Evolutionary conservation across 2,888 invertebrate species (phyloP).

Genomic region (Deilephila elpenor): DNA sequence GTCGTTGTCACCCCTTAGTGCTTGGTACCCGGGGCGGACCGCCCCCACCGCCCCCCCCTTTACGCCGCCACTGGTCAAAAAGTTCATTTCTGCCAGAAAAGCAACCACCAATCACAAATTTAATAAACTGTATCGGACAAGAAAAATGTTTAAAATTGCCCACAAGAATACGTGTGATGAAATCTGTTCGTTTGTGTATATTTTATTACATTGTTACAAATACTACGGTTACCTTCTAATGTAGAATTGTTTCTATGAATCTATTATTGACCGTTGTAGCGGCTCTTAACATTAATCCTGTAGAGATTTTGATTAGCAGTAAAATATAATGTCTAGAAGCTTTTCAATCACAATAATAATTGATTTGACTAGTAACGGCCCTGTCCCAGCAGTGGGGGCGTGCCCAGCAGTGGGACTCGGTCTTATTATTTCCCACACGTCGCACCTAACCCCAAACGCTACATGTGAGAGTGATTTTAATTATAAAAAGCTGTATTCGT

Average conservation of each 20-base stretch:
- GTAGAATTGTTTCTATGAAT: not conserved
- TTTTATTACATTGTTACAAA: conserved; percentile 3
- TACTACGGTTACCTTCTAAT: conserved; percentile 15
- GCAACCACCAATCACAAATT: too few species aligned
- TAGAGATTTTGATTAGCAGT: conserved; percentile 1
- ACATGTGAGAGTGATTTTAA: conserved; percentile 67
- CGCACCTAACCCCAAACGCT: conserved; percentile 42
- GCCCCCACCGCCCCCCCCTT: too few species aligned
- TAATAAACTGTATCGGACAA: not conserved
- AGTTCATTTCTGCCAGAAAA: too few species aligned
- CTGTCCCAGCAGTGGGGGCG: not conserved
- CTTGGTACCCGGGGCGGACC: too few species aligned
- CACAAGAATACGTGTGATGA: not conserved
- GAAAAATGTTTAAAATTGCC: not conserved
- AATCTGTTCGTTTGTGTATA: not conserved
- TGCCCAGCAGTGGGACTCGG: not conserved
- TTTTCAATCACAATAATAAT: not conserved
- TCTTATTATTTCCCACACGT: conserved; percentile 7
- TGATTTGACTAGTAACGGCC: not conserved
- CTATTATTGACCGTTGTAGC: conserved; percentile 7
- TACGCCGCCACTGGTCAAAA: too few species aligned
- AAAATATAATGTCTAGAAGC: not conserved
- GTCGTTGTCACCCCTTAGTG: too few species aligned
- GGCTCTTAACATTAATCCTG: conserved; percentile 4
- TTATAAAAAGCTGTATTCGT: conserved; percentile 70